Evolutionary conservation across 2,797 vertebrate genomes (phyloP), one percentile per base, ranked within the genome.

Genomic region (Tadarida brasiliensis): DNA sequence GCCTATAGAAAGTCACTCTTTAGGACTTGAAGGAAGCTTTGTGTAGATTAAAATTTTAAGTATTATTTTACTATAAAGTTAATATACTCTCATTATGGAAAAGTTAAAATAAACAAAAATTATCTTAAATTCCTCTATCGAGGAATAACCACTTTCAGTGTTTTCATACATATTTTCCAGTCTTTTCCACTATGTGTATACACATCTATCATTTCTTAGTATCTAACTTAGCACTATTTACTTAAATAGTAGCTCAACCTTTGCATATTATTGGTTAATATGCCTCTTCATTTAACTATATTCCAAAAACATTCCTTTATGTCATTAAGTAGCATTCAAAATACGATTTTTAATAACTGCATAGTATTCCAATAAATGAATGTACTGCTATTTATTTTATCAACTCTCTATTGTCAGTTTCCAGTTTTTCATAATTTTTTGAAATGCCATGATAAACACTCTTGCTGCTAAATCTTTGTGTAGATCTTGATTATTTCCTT

Each of bases 331-430:
- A 70, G 14, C 71, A 76, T 86, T 85, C 17, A 94, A 95, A 82
- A 89, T 96, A 77, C 63, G 59, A 78, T 73, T 96, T 97, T 95
- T 91, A 86, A 63, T 96, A 86, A 82, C 87, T 96, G 19, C 3
- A 30, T 87, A 86, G 30, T 86, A 73, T 87, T 86, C 19, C 22
- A 96, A 33, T 88, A 49, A 73, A 92, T 61, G 19, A 33, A 76
- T 80, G 7, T 86, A 80, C 22, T 94, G 59, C 78, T 35, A 78
- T 94, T 91, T 95, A 71, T 94, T 96, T 95, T 93, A 78, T 87
- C 73, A 96, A 87, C 11, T 15, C 7, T 80, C 61, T 92, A 39
- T 81, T 81, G 12, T 86, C 87, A 95, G 5, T 82, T 94, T 74
- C 76, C 26, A 63, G 17, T 73, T 92, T 91, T 96, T 93, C 65